Evolutionary conservation across 30 jellyfish, hydroid and myxozoan species (phyloP), one percentile per base, ranked within the genome.

Genomic region (Cassiopea xamachana): DNA sequence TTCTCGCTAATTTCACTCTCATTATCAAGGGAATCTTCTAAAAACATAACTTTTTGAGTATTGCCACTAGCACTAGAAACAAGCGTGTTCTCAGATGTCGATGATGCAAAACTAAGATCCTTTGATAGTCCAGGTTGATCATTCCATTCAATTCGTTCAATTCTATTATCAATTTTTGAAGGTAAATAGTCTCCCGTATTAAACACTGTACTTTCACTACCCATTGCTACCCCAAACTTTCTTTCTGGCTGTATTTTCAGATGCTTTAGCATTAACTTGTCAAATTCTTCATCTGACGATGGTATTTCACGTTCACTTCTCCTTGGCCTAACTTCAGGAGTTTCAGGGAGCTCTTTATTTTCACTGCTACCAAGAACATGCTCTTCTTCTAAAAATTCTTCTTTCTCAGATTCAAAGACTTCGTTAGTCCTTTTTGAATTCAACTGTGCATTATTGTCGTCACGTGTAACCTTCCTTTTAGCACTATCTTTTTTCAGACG

Each of bases 241-340:
- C 87, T 68, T 18, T 77, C 86, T 48, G 9, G 58, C 13, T 75
- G 49, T 18, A 76, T 8, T 68, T 76, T 75, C 83, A 87, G 77
- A 8, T 75, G 77, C 60, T 77, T 87, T 59, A 62, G 83, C 94
- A 87, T 87, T 58, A 87, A 68, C 84, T 60, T 74, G 27, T 75
- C 94, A 48, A 87, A 87, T 69, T 87, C 94, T 18, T 75, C 89
- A 46, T 87, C 94, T 8, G 49, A 7, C 15, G 60, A 2, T 39
- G 69, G 4, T 16, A n/a, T 27, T 85, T 47, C 19, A 18, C 69
- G 48, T 87, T 87, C 89, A 51, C 3, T 44, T 18, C 47, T 74
- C 77, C 89, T 48, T 60, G 48, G 64, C 3, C 74, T 6, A 62
- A 3, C 19, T 62, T 62, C 74, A 4, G 74, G 2, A 14, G 43